Percentiles rank a stretch among this genome's conserved stretches.
phyloP scores from a whole-genome alignment of 2,113 vertebrate species.

The Dolichotis patagonum region DNA sequence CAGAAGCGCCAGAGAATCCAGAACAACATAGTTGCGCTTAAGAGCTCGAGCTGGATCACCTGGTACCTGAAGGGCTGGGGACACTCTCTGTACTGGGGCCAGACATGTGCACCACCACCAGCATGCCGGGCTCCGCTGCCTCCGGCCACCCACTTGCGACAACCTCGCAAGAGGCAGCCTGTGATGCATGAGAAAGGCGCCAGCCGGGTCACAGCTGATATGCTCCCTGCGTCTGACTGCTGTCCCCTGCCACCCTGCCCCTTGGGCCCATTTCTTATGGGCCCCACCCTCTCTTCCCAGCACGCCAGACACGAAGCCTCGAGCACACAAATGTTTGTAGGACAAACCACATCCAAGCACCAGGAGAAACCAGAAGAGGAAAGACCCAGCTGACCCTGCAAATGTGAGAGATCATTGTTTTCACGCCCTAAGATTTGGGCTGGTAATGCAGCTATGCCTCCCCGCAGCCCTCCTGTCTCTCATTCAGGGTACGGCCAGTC shows the following conservation, averaged over 20 bases:
- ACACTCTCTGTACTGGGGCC: conserved; percentile 90
- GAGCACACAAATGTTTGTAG: background rate
- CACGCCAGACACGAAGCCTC: background rate
- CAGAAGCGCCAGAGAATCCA: conserved; percentile 97
- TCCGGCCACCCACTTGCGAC: background rate
- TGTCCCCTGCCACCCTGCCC: rapidly evolving
- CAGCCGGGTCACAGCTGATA: conserved; percentile 51
- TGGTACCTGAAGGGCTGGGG: conserved; percentile 88
- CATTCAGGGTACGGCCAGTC: background rate
- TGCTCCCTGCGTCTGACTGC: background rate
- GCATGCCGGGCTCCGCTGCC: conserved; percentile 79
- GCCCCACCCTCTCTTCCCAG: too few species aligned
- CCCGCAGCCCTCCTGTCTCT: background rate
- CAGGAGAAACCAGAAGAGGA: background rate
- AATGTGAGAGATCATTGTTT: background rate
- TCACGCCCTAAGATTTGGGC: background rate
- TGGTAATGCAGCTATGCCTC: background rate
- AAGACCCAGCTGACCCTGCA: background rate
- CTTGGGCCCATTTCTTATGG: background rate
- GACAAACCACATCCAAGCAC: background rate
- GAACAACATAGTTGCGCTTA: conserved; percentile 95
- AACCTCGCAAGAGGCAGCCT: conserved; percentile 46
- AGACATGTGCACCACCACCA: conserved; percentile 86
- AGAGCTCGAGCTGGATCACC: conserved; percentile 84
- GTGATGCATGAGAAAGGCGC: conserved; percentile 53